phyloP scores from a whole-genome alignment of 2,113 vertebrate species.

The Isurus oxyrinchus region DNA sequence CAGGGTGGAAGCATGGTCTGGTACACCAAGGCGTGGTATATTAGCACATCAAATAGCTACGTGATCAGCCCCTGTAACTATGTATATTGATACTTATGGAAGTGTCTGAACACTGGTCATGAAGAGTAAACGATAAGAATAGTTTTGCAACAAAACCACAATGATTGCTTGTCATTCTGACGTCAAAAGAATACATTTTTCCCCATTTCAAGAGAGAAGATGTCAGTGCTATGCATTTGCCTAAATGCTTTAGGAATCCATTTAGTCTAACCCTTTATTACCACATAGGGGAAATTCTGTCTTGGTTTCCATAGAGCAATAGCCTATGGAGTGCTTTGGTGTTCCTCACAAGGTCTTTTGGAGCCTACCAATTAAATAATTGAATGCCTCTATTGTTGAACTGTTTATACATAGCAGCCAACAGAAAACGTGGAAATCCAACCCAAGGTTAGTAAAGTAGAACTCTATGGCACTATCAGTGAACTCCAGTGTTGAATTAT shows the following conservation, averaged over 20 bases:
- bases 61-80: background rate
- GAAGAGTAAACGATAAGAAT: background rate
- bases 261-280: background rate
- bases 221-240: background rate
- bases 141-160: constrained; percentile 16
- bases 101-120: background rate
- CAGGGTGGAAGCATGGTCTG: background rate
- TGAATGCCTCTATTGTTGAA: background rate
- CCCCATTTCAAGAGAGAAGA: background rate
- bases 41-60: background rate
- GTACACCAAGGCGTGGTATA: background rate
- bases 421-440: background rate
- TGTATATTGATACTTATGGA: constrained; percentile 12
- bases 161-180: background rate
- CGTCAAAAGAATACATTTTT: background rate
- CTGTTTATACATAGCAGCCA: background rate
- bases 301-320: background rate
- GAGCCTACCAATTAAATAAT: background rate
- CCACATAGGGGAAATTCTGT: background rate
- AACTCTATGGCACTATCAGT: background rate
- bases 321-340: background rate
- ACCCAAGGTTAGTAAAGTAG: background rate
- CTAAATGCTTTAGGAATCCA: background rate
- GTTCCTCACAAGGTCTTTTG: background rate
- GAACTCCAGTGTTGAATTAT: background rate